Percentiles rank a stretch among this genome's conserved stretches.
phyloP scores from a whole-genome alignment of 2,888 invertebrate genomes.

The Macrosiphum euphorbiae region DNA sequence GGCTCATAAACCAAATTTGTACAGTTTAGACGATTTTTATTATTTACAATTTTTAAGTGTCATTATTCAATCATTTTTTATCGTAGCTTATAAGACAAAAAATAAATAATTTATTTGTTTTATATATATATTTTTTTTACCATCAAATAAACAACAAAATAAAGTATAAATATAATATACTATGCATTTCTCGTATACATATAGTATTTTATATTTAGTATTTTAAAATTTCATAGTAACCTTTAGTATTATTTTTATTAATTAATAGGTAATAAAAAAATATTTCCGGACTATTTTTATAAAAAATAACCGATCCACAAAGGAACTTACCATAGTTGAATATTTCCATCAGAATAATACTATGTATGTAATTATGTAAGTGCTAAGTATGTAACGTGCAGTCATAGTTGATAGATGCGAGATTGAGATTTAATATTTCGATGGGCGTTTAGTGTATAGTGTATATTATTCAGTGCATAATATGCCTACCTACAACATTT shows the following conservation, averaged over 20 bases:
- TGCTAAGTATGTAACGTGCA: too few species aligned
- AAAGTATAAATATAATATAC: conserved; percentile 3
- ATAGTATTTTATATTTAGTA: not conserved
- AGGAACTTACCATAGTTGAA: conserved; percentile 58
- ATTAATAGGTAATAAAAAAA: conserved; percentile 19
- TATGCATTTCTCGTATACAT: conserved; percentile 35
- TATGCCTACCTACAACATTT: too few species aligned
- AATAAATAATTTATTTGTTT: conserved; percentile 59
- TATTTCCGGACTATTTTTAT: conserved; percentile 45
- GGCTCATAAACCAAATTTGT: conserved; percentile 63
- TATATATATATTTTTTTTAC: conserved; percentile 42
- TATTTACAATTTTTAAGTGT: conserved; percentile 38
- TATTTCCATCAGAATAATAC: not conserved
- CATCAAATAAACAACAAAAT: conserved; percentile 55
- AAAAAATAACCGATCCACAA: conserved; percentile 52
- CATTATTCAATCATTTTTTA: conserved; percentile 45
- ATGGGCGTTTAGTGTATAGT: too few species aligned
- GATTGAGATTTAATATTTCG: too few species aligned
- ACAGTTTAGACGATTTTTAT: conserved; percentile 59
- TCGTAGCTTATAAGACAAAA: conserved; percentile 45
- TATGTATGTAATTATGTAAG: too few species aligned
- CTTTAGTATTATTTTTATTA: conserved; percentile 23
- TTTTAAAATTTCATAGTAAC: conserved; percentile 40
- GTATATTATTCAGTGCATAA: too few species aligned
- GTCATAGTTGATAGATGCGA: too few species aligned